Percentiles rank a stretch among this genome's conserved stretches.
phyloP scores from a whole-genome alignment of 2,113 vertebrate species.

The Passer domesticus region DNA sequence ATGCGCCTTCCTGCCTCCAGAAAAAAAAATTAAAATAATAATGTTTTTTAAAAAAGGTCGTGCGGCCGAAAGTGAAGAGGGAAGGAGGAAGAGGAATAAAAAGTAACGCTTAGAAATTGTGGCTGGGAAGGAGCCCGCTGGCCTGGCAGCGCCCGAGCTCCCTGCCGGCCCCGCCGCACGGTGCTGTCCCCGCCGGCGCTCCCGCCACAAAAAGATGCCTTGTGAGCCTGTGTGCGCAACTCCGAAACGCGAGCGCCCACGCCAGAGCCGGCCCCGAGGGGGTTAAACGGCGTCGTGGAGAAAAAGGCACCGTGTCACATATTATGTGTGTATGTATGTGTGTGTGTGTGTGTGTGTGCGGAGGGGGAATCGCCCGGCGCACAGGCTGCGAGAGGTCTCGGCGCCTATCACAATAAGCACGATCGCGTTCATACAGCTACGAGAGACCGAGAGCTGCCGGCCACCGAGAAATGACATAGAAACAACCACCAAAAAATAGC shows the following conservation, averaged over 20 bases:
- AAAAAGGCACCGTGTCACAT: slow-evolving; percentile 53
- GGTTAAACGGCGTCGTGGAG: slow-evolving; percentile 55
- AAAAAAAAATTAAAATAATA: not conserved
- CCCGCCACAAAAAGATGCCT: slow-evolving; percentile 11
- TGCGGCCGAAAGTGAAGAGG: slow-evolving; percentile 16
- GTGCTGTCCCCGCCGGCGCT: slow-evolving; percentile 5
- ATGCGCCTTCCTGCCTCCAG: not conserved
- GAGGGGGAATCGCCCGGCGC: not conserved
- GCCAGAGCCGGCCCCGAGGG: not conserved
- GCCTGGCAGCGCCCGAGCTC: not conserved
- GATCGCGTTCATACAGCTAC: not conserved
- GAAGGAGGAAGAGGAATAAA: slow-evolving; percentile 57
- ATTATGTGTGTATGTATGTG: not conserved
- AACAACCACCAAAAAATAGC: slow-evolving; percentile 58
- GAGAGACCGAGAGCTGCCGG: slow-evolving; percentile 24
- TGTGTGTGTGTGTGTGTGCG: not conserved
- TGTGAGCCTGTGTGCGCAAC: not conserved
- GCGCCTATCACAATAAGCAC: slow-evolving; percentile 27
- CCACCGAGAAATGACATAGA: slow-evolving; percentile 53
- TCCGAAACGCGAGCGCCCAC: not conserved
- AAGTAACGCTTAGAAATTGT: slow-evolving; percentile 41
- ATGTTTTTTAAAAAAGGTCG: not conserved
- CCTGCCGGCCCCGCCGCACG: not conserved
- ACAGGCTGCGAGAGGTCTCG: not conserved
- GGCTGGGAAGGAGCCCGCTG: slow-evolving; percentile 1